phyloP scores from a whole-genome alignment of 2,113 vertebrate genomes.

The Chrysochloris asiatica region DNA sequence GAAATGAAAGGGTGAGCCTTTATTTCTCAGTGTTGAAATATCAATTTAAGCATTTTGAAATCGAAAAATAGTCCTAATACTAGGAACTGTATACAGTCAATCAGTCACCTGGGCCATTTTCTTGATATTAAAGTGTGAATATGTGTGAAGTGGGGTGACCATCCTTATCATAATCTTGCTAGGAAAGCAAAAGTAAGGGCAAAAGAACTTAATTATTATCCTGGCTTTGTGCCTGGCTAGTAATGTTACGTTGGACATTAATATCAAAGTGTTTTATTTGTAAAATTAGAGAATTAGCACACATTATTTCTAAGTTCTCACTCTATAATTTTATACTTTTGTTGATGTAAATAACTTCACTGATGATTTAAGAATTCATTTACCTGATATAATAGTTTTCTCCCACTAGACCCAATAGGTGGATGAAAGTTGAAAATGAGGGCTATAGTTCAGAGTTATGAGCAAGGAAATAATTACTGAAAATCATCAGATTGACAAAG shows the following conservation, averaged over 20 bases:
- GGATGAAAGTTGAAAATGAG: not conserved
- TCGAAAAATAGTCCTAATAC: not conserved
- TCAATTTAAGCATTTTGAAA: conserved; percentile 34
- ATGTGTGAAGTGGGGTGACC: not conserved
- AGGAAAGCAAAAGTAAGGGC: not conserved
- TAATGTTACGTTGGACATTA: not conserved
- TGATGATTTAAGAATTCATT: not conserved
- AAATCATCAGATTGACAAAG: not conserved
- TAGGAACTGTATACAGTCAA: too few species aligned
- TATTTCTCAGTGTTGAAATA: not conserved
- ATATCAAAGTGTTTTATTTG: not conserved
- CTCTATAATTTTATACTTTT: conserved; percentile 23
- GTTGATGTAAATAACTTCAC: not conserved
- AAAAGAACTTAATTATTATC: not conserved
- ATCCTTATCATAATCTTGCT: too few species aligned
- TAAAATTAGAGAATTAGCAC: not conserved
- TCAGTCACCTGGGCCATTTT: not conserved
- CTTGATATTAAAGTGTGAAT: not conserved
- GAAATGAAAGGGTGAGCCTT: conserved; percentile 48
- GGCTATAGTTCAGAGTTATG: not conserved
- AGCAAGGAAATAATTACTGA: not conserved
- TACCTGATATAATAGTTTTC: not conserved
- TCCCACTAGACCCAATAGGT: not conserved
- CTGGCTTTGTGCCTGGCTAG: not conserved
- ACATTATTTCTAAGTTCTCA: conserved; percentile 17